A percentile compares a stretch with the other conserved stretches of the same genome.
Evolutionary conservation across 2,113 vertebrate genomes (phyloP).

Genomic region (pig (Sus scrofa)): DNA sequence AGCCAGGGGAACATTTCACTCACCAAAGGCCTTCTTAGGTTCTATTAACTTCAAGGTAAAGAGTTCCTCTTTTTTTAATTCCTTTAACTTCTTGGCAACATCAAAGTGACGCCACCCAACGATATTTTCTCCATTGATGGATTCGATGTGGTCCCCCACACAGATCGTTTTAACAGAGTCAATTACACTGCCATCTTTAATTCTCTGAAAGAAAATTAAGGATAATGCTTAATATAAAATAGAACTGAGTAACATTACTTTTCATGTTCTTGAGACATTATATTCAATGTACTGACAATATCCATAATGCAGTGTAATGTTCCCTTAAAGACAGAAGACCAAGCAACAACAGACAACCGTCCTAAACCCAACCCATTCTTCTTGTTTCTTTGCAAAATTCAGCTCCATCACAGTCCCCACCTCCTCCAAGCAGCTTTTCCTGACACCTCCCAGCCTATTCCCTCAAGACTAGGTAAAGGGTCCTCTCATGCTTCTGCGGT

Average conservation of each 20-base stretch:
- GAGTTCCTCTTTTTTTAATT: constrained; percentile 90
- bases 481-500: background rate
- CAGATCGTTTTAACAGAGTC: constrained; percentile 93
- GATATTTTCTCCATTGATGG: constrained; percentile 94
- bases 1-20: constrained; percentile 77
- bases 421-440: background rate
- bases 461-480: background rate
- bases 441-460: background rate
- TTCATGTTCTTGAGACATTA: background rate
- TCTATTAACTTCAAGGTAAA: constrained; percentile 95
- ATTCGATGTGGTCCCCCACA: constrained; percentile 96
- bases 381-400: background rate
- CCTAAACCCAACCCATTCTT: background rate
- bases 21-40: constrained; percentile 98
- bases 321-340: background rate
- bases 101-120: constrained; percentile 94
- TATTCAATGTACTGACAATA: background rate
- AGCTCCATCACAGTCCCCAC: background rate
- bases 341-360: background rate
- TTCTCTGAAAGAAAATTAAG: constrained; percentile 88
- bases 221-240: background rate
- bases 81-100: constrained; percentile 97
- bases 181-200: constrained; percentile 94
- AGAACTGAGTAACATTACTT: background rate
- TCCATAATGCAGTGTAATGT: background rate